phyloP scores from a whole-genome alignment of 2,113 vertebrate species.

The Albula glossodonta region DNA sequence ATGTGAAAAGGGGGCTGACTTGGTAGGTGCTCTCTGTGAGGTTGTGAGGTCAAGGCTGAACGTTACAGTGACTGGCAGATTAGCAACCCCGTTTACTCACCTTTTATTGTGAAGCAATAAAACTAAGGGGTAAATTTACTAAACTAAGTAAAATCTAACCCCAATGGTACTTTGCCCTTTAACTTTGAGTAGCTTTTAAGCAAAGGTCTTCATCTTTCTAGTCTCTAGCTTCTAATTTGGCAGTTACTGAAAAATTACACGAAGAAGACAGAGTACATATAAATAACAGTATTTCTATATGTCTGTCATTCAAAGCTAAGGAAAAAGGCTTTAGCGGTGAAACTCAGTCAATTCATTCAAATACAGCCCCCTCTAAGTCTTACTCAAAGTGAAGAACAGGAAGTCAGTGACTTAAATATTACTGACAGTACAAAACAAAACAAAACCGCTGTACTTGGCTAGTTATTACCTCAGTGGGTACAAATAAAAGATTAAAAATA shows the following conservation, averaged over 20 bases:
- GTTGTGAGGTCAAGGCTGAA: background rate
- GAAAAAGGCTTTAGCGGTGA: background rate
- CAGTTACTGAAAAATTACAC: background rate
- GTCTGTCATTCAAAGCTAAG: background rate
- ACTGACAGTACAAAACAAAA: background rate
- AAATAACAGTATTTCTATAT: background rate
- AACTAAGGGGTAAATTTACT: background rate
- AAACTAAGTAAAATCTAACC: background rate
- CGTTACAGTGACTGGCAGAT: background rate
- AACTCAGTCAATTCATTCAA: background rate
- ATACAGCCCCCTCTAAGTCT: background rate
- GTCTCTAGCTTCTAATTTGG: constrained; percentile 2
- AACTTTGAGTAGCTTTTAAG: background rate
- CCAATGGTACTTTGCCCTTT: background rate
- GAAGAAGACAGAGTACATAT: background rate
- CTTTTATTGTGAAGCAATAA: background rate
- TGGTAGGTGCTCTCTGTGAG: background rate
- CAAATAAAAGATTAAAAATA: background rate
- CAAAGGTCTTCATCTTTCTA: constrained; percentile 25
- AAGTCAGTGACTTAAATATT: background rate
- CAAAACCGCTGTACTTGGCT: background rate
- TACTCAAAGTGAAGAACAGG: background rate
- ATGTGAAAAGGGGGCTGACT: background rate
- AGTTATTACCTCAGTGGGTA: background rate
- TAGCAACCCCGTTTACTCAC: background rate